phyloP scores from a whole-genome alignment of 2,113 vertebrate species.

The Anhinga rufa region DNA sequence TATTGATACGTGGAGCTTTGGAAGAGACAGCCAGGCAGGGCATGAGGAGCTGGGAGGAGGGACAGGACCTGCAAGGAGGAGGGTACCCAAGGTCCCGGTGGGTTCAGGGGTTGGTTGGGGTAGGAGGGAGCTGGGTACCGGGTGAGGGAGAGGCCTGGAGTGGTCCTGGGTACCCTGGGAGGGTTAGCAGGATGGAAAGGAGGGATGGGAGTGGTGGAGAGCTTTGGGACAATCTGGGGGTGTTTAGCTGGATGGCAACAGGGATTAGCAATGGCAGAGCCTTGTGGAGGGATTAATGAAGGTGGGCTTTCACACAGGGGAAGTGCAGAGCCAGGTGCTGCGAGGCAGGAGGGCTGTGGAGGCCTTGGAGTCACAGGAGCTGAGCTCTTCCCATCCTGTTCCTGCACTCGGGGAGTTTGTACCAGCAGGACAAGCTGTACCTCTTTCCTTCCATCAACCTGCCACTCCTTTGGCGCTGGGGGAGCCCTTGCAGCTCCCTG shows the following conservation, averaged over 20 bases:
- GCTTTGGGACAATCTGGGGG: background rate
- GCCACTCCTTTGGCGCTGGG: background rate
- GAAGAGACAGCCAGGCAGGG: background rate
- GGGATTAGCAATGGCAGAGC: background rate
- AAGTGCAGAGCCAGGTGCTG: background rate
- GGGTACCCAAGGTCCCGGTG: background rate
- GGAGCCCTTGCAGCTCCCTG: background rate
- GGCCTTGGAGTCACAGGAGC: background rate
- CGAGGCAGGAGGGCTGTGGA: background rate
- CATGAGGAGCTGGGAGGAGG: background rate
- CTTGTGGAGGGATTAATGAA: background rate
- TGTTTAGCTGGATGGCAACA: background rate
- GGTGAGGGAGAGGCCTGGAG: background rate
- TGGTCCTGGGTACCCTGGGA: background rate
- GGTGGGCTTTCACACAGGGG: background rate
- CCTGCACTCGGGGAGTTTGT: background rate
- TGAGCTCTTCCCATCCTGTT: background rate
- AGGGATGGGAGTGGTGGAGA: background rate
- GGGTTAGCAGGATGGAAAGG: no score
- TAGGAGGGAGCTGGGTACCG: background rate
- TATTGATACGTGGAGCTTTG: background rate
- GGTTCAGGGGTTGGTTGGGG: background rate
- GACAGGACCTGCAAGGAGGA: background rate
- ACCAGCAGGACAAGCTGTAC: background rate
- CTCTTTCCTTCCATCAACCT: background rate